phyloP scores from a whole-genome alignment of 2,113 vertebrate genomes.

The Grallaria varia region DNA sequence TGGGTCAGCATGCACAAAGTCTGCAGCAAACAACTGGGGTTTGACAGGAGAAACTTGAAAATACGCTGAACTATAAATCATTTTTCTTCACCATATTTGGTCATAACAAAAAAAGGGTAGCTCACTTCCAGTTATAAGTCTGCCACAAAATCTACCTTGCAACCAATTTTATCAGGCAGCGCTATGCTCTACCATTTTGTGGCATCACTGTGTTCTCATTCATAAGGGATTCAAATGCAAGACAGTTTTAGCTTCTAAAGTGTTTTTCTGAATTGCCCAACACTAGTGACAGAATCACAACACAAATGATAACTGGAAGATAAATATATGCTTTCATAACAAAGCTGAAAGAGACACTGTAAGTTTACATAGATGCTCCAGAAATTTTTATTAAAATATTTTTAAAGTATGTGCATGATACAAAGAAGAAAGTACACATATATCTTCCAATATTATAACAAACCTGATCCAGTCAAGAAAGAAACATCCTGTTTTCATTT shows the following conservation, averaged over 20 bases:
- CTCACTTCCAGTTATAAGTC: background rate
- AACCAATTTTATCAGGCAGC: background rate
- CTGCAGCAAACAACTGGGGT: background rate
- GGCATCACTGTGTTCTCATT: background rate
- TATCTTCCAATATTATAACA: background rate
- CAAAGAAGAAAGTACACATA: background rate
- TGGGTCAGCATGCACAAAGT: background rate
- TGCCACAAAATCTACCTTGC: background rate
- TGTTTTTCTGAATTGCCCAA: background rate
- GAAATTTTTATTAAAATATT: slow-evolving; percentile 22
- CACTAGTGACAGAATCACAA: background rate
- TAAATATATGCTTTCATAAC: background rate
- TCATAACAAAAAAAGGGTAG: background rate
- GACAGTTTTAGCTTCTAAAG: background rate
- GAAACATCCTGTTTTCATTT: background rate
- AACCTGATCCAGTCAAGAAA: background rate
- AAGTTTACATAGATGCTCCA: background rate
- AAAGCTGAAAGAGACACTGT: background rate
- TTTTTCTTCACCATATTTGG: background rate
- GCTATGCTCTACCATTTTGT: background rate
- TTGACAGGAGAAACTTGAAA: background rate
- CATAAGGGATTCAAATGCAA: background rate
- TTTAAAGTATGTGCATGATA: background rate
- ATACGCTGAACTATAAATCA: background rate
- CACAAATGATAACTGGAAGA: background rate